Conservation (phyloP, 64 coral and sea anemone genomes). For the Dendronephthya gigantea region DNA sequence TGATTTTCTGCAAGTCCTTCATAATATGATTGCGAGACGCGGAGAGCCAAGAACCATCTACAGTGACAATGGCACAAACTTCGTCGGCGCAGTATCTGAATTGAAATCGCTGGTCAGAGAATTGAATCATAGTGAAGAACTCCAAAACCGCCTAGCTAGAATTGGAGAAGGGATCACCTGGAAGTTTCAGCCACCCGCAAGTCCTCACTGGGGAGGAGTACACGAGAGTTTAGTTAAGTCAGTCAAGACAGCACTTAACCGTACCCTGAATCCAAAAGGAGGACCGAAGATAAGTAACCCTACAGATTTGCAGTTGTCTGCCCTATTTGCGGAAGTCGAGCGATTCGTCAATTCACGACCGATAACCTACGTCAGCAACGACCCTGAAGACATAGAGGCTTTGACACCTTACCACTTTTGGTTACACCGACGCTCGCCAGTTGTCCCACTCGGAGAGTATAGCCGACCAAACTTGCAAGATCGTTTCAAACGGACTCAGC, state of each 20-base stretch:
- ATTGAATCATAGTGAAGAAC: neutral
- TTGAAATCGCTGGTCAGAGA: neutral
- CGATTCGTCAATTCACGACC: neutral
- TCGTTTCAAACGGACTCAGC: neutral
- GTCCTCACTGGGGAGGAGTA: constrained; percentile 18
- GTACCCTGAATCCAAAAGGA: neutral
- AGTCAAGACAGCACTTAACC: neutral
- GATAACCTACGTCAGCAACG: neutral
- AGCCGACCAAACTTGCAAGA: neutral
- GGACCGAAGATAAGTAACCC: neutral
- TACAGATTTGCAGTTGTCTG: neutral
- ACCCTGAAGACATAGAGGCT: neutral
- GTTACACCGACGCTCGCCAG: neutral
- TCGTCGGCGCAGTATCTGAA: neutral
- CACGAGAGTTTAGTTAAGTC: constrained; percentile 8
- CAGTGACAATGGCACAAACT: constrained; percentile 7
- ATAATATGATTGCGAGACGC: neutral
- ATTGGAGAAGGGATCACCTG: neutral
- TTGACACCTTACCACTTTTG: neutral
- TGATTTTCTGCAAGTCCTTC: neutral
- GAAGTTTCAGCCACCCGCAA: neutral
- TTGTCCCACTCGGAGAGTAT: neutral
- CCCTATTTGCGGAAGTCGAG: neutral
- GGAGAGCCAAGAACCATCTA: neutral
- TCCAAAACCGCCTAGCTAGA: neutral